Conservation (phyloP, 2,797 vertebrate species). For the Ctenopoma kingsleyae region DNA sequence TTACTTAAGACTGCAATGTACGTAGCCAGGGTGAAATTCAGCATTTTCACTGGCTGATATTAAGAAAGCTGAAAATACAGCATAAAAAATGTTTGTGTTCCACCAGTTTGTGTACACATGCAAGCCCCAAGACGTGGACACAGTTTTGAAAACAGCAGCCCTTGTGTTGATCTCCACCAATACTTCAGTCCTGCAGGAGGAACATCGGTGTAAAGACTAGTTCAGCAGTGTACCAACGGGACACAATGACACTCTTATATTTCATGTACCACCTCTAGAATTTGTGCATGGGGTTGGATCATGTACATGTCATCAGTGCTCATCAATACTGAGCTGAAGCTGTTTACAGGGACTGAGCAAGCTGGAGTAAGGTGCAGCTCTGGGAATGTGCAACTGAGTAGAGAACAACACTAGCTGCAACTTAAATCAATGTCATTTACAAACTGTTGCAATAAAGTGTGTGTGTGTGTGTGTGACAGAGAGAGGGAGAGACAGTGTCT, state of each 20-base stretch:
- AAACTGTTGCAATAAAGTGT: background rate
- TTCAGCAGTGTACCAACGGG: slow-evolving; percentile 21
- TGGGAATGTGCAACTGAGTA: background rate
- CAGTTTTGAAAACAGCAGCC: slow-evolving; percentile 45
- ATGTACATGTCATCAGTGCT: background rate
- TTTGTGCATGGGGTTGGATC: slow-evolving; percentile 24
- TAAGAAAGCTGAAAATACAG: slow-evolving; percentile 62
- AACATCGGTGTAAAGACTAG: slow-evolving; percentile 7
- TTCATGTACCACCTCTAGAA: background rate
- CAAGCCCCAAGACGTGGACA: slow-evolving; percentile 39
- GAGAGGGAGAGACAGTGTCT: slow-evolving; percentile 13
- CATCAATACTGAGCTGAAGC: slow-evolving; percentile 13
- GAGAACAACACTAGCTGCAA: slow-evolving; percentile 1
- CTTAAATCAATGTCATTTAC: slow-evolving; percentile 23
- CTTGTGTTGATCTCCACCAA: slow-evolving; percentile 47
- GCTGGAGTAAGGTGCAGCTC: slow-evolving; percentile 1
- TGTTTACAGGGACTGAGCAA: background rate
- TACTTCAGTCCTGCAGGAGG: slow-evolving; percentile 27
- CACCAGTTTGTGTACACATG: slow-evolving; percentile 48
- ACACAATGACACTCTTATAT: background rate
- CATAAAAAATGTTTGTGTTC: slow-evolving; percentile 44
- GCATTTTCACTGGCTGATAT: slow-evolving; percentile 43
- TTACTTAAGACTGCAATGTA: slow-evolving; percentile 44
- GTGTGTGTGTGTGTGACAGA: background rate
- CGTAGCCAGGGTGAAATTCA: slow-evolving; percentile 36